Evolutionary conservation across 1,140 invertebrate genomes (phyloP), one percentile per base, ranked within the genome.

Genomic region (Hormaphis cornu): DNA sequence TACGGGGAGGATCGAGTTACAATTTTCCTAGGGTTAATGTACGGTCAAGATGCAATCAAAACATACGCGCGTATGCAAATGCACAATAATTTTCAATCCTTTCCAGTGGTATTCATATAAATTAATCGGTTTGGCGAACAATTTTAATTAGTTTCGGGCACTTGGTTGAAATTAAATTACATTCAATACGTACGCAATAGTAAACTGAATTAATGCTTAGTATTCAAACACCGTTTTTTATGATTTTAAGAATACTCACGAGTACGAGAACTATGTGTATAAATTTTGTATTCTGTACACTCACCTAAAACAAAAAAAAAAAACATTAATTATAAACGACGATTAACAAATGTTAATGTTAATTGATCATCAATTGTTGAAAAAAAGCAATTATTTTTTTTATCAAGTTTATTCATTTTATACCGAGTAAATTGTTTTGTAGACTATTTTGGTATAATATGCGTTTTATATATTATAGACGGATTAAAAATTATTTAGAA

Each of bases 81-180:
- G 20, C 42, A 50, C 44, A 71, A 26, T 56, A 37, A 71, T 70
- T 24, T 58, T 58, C 14, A 40, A 58, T 20, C 54, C 54, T 24
- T 24, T 14, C 66, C 5, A 40, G 9, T n/a, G 24, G n/a, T 37
- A 26, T 9, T n/a, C n/a, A n/a, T n/a, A n/a, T n/a, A n/a, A n/a
- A n/a, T 22, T 26, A 33, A 40, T 71, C 28, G n/a, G 33, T 46
- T 70, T 33, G 33, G 40, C 24, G 42, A 59, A 35, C 26, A 63
- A 63, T 63, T 63, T 46, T 63, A 63, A 63, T 63, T 63, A 63
- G 22, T 63, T 58, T 20, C 20, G 20, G 33, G 40, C 33, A 40
- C 28, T 1, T 0, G 20, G 10, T 24, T 40, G 35, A 14, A 40
- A 40, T 35, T 58, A 40, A 37, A 14, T 24, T 58, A 12, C 16